Conservation (phyloP, 2,797 vertebrate genomes). For the Protosalanx chinensis region DNA sequence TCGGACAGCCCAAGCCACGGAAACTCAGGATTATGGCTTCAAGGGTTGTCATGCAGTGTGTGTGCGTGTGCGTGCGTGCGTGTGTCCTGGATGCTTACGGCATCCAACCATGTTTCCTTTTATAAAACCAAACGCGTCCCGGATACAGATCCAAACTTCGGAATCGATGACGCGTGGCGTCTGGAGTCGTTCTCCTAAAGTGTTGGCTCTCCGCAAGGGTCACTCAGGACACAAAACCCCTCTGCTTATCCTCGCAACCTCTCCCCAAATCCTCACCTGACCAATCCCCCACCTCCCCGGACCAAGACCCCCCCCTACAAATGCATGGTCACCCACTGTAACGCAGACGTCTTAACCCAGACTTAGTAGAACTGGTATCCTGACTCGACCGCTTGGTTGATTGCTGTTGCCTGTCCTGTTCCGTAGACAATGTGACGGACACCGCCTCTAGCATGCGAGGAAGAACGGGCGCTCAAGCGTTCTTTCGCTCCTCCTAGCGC, state of each 20-base stretch:
- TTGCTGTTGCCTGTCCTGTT: constrained; percentile 48
- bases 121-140: not conserved
- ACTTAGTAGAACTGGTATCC: constrained; percentile 70
- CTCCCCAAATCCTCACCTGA: constrained; percentile 50
- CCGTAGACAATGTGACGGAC: constrained; percentile 3
- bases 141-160: not conserved
- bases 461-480: constrained; percentile 37
- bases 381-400: constrained; percentile 50
- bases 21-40: no score
- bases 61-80: not conserved
- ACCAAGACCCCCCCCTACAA: constrained; percentile 10
- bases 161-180: not conserved
- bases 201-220: constrained; percentile 64
- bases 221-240: constrained; percentile 42
- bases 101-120: constrained; percentile 18
- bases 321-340: constrained; percentile 71
- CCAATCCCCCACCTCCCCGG: constrained; percentile 49
- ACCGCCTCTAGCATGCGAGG: constrained; percentile 19
- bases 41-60: no score
- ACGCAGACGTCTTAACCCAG: constrained; percentile 92
- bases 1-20: no score
- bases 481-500: constrained; percentile 34
- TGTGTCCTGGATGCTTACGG: constrained; percentile 2
- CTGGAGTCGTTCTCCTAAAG: constrained; percentile 22
- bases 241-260: constrained; percentile 48